Evolutionary conservation across 2,113 vertebrate species (phyloP).

Genomic region (cattle (Bos taurus)): ARS-UCD2.0 NC_037333.1:116025001-116025500

Average conservation of each 20-base stretch:
- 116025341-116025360: neutral
- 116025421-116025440: neutral
- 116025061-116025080: fast-evolving
- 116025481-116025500: neutral
- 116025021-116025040: fast-evolving
- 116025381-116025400: neutral
- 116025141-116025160: neutral
- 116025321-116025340: fast-evolving
- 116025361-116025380: neutral
- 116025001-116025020: fast-evolving
- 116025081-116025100: fast-evolving
- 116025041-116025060: fast-evolving
- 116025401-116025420: neutral
- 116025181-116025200: neutral
- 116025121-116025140: neutral
- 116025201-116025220: neutral
- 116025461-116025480: fast-evolving
- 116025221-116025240: too few relatives aligned
- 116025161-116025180: fast-evolving
- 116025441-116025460: neutral
- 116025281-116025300: neutral
- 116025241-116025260: neutral
- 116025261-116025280: neutral
- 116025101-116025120: neutral
- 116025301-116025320: too few relatives aligned